phyloP scores from a whole-genome alignment of 2,888 invertebrate genomes.

The Phengaris arion region DNA sequence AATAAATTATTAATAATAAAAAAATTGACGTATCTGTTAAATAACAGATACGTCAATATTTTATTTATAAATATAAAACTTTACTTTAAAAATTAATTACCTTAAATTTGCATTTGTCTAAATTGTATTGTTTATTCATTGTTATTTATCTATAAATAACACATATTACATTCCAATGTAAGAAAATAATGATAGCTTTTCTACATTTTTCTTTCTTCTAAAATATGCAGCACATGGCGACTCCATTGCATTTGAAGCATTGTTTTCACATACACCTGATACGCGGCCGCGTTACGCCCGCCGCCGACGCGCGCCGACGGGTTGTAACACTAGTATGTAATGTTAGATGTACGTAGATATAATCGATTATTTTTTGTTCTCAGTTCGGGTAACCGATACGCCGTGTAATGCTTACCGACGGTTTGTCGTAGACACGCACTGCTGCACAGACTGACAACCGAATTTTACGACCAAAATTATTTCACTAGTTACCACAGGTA shows the following conservation, averaged over 20 bases:
- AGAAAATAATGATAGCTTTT: background rate
- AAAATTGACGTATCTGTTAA: too few species aligned
- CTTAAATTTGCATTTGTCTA: too few species aligned
- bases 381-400: slow-evolving; percentile 21
- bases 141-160: too few species aligned
- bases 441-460: slow-evolving; percentile 9
- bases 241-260: slow-evolving; percentile 9
- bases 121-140: too few species aligned
- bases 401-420: slow-evolving; percentile 21
- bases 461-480: background rate
- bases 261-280: slow-evolving; percentile 30
- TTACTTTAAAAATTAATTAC: too few species aligned
- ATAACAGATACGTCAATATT: too few species aligned
- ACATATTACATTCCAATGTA: background rate
- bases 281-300: slow-evolving; percentile 47
- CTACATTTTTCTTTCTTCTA: background rate
- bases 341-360: slow-evolving; percentile 15
- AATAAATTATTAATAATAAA: too few species aligned
- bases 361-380: slow-evolving; percentile 27
- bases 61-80: too few species aligned
- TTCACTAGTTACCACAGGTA: too few species aligned
- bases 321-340: slow-evolving; percentile 64
- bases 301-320: slow-evolving; percentile 52
- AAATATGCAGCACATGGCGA: background rate
- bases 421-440: slow-evolving; percentile 19